phyloP scores from a whole-genome alignment of 92 coral and sea anemone genomes.

The Plumapathes pennacea region DNA sequence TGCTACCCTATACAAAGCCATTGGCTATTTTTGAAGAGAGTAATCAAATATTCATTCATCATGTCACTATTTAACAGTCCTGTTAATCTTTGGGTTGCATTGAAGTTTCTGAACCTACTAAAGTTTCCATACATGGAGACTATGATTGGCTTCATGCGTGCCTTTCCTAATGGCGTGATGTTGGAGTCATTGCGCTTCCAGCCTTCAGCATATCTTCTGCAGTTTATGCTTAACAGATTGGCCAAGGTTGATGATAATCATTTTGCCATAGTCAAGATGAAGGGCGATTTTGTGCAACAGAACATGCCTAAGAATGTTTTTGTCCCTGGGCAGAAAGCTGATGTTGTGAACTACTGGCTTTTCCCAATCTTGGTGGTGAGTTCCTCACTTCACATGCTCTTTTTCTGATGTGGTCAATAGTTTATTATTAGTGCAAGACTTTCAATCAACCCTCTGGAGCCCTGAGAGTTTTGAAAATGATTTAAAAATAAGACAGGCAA shows the following conservation, averaged over 20 bases:
- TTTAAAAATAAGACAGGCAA: too few species aligned
- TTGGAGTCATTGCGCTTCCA: constrained; percentile 56
- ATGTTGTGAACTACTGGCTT: constrained; percentile 76
- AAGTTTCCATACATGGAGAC: constrained; percentile 69
- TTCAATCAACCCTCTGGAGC: too few species aligned
- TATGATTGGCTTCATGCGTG: constrained; percentile 79
- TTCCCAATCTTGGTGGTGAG: constrained; percentile 94
- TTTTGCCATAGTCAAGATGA: constrained; percentile 59
- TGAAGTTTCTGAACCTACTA: constrained; percentile 43
- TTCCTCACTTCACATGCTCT: too few species aligned
- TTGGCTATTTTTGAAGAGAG: constrained; percentile 60
- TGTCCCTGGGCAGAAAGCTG: constrained; percentile 83
- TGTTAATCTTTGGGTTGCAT: constrained; percentile 10
- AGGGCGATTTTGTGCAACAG: constrained; percentile 89
- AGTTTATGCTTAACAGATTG: constrained; percentile 73
- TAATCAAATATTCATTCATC: constrained; percentile 68
- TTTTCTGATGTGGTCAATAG: too few species aligned
- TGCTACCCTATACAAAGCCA: constrained; percentile 71
- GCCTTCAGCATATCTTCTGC: constrained; percentile 80
- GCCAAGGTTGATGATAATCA: constrained; percentile 51
- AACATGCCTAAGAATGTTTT: constrained; percentile 71
- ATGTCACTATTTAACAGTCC: constrained; percentile 68
- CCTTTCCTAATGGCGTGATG: constrained; percentile 76
- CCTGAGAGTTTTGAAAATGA: too few species aligned
- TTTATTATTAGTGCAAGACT: too few species aligned